Base-by-base conservation (phyloP, 2,797 vertebrate species). In the Orestias chungarensis region DNA sequence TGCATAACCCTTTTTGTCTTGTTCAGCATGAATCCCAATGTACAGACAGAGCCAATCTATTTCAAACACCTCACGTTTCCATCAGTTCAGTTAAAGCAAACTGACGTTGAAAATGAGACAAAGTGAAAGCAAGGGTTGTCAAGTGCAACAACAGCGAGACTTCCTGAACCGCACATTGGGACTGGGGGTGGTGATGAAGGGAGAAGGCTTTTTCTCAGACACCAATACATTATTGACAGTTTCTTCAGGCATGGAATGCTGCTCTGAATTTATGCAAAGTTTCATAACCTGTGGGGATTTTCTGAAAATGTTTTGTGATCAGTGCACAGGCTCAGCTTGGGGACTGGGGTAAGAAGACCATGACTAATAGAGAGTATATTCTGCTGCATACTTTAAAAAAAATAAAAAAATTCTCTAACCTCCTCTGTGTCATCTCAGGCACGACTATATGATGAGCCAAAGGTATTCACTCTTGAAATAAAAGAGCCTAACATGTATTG, bases 171-270 rank as follows among this genome's bases (percentile, higher is more conserved):
- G 79, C 82, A 69, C 64, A 42, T 20, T 33, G 31, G 54, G 42
- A n/a, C 14, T 20, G 27, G 29, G 6, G 27, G 5, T 23, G 35
- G 42, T 50, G 70, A 50, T 42, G 61, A 62, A 35, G 29, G 27
- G 49, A 50, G 47, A 38, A 40, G 7, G 50, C 49, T 86, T 88
- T 89, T 85, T 82, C 62, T 50, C 25, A 66, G 70, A 76, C 31
- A 72, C 68, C 80, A 72, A 84, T 86, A 76, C 74, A 90, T 89
- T 90, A 91, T 90, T 85, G 84, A 87, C 80, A 78, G 71, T 69
- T 33, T 82, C 71, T 72, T 78, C 75, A 70, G 73, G 75, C 70
- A 59, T 78, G 67, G 44, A 68, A 46, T 68, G 76, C 74, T 66
- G 33, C 66, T 80, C 70, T 73, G 73, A 87, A 90, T 89, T 78